These are phyloP conservation scores for Hirtodrosophila alboralis DNA, from an alignment of 2,888 invertebrate genomes.

Conservation along the genomic window DNA sequence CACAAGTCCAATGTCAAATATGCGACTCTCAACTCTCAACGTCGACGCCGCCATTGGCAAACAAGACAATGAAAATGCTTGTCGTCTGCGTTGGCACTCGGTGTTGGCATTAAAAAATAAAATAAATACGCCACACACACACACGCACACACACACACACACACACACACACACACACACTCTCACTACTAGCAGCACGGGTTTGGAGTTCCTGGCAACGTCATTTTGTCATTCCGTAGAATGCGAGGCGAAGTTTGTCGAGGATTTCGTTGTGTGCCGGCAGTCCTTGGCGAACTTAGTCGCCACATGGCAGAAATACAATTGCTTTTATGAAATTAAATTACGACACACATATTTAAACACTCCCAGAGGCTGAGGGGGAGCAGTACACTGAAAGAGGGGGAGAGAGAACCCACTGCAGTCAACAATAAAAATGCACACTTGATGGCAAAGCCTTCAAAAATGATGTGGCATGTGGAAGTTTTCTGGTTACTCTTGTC, in stretches of 20 bases:
- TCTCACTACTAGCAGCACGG: constrained; percentile 41
- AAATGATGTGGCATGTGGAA: constrained; percentile 29
- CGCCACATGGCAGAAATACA: constrained; percentile 68
- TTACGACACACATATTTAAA: constrained; percentile 72
- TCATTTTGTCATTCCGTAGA: constrained; percentile 70
- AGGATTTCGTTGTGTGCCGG: constrained; percentile 19
- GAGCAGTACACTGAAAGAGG: constrained; percentile 10
- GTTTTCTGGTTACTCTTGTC: constrained; percentile 21
- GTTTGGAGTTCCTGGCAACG: constrained; percentile 51
- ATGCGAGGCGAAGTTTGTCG: constrained; percentile 56
- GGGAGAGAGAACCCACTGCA: constrained; percentile 32
- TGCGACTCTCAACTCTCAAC: constrained; percentile 47
- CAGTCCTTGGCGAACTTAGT: constrained; percentile 44
- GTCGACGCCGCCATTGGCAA: constrained; percentile 63
- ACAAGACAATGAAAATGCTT: constrained; percentile 78
- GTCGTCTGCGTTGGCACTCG: constrained; percentile 55
- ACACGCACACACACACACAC: background rate
- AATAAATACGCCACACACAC: constrained; percentile 54
- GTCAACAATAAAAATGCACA: constrained; percentile 57
- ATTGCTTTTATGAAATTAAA: constrained; percentile 78
- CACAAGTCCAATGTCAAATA: constrained; percentile 78
- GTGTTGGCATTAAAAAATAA: constrained; percentile 65
- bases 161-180: constrained; percentile 14
- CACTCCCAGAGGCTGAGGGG: constrained; percentile 28
- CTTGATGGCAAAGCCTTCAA: constrained; percentile 31